These are phyloP conservation scores for Diplogasteroides magnus DNA, from an alignment of 1,140 invertebrate genomes.

Conservation along the genomic window DNA sequence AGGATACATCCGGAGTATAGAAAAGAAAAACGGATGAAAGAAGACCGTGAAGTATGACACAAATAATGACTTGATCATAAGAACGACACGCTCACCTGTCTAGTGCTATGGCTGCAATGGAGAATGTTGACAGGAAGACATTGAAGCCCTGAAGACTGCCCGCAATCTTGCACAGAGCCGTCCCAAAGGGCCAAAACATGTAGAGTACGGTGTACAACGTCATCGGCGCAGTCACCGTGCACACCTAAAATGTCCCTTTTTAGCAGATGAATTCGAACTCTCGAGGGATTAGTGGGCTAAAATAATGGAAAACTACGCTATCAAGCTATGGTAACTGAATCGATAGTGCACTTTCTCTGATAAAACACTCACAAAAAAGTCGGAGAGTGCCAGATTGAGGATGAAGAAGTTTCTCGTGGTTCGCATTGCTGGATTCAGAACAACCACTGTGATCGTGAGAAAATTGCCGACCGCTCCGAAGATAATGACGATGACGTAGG, in stretches of 20 bases:
- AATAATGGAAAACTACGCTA: neutral
- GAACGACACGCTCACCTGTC: no score
- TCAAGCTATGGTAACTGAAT: no score
- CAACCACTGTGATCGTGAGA: conserved; percentile 46
- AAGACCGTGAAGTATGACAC: neutral
- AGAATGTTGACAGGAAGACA: conserved; percentile 58
- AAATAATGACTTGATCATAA: no score
- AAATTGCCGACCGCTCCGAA: conserved; percentile 49
- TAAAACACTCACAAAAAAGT: conserved; percentile 42
- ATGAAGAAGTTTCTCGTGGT: conserved; percentile 55
- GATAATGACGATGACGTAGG: conserved; percentile 42
- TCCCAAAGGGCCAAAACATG: conserved; percentile 55
- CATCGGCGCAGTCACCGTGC: conserved; percentile 54
- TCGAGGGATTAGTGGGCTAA: neutral
- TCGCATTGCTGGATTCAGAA: conserved; percentile 47
- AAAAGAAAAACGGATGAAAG: no score
- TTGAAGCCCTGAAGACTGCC: conserved; percentile 55
- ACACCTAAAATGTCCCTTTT: conserved; percentile 21
- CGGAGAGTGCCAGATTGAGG: conserved; percentile 50
- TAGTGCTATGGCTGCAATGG: conserved; percentile 57
- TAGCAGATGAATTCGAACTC: neutral
- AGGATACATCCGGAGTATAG: no score
- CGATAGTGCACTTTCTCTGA: neutral
- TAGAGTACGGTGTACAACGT: conserved; percentile 53
- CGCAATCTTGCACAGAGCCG: conserved; percentile 49